Base-by-base conservation (phyloP, 2,113 vertebrate species). In the Petromus typicus region DNA sequence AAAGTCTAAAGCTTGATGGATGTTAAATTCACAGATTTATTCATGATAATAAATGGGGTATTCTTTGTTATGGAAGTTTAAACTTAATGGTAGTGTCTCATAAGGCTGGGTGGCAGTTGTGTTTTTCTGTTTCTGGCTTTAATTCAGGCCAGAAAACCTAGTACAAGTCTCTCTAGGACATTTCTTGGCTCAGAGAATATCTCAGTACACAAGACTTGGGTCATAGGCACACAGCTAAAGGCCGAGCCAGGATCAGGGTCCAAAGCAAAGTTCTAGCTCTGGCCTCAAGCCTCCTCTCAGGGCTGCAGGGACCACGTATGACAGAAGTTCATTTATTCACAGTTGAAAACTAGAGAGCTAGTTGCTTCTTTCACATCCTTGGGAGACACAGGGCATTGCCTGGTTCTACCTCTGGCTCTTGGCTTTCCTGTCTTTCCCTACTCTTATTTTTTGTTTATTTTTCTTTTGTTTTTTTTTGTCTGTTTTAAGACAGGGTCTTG, bases 21-120 rank as follows among this genome's bases (percentile, higher is more conserved):
- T 94, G 84, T 93, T 98, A 97, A 97, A 96, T 96, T 88, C 27
- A 4, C 75, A 86, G 98, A 97, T 98, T 98, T 98, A 98, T 98
- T 97, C 96, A 93, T 85, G 67, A 97, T 95, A 97, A 95, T 98
- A 98, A 98, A 98, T 86, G 92, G 88, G 95, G 97, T 96, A 95
- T 97, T 96, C 94, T 98, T 97, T 98, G 95, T 98, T 96, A 96
- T 73, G 59, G 97, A 96, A 95, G 87, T 89, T 98, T 98, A 98
- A 96, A 96, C 90, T 81, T 97, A 98, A 97, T 95, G 94, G 56
- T 79, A 94, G 40, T 94, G 96, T 96, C 96, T 98, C 90, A 85
- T 95, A 85, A 95, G 93, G 94, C 89, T 80, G 5, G 37, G 6
- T 84, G 75, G 94, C 81, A 83, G 57, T 59, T 92, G 63, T 91